Percentiles rank a stretch among this genome's conserved stretches.
phyloP scores from a whole-genome alignment of 2,113 vertebrate species.

The Rhagologus leucostigma region DNA sequence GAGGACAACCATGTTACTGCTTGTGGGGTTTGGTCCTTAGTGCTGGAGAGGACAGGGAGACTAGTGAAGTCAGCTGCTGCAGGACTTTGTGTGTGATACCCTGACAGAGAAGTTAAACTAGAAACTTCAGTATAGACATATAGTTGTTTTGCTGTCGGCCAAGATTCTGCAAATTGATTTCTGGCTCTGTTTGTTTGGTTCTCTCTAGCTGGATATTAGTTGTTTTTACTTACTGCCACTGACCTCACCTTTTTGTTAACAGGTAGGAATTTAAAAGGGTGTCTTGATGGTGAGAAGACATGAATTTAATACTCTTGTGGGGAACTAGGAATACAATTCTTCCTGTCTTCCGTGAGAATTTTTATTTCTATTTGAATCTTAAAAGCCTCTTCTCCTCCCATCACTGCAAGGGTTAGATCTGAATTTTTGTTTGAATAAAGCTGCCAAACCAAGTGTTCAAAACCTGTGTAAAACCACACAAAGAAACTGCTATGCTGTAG shows the following conservation, averaged over 20 bases:
- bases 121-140: neutral
- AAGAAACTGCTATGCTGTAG: neutral
- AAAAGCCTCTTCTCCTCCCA: neutral
- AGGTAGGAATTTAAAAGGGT: neutral
- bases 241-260: neutral
- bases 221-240: neutral
- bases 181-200: neutral
- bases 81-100: neutral
- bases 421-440: neutral
- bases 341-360: neutral
- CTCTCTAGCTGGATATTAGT: neutral
- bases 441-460: neutral
- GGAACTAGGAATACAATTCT: neutral
- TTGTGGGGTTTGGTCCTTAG: neutral
- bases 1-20: neutral
- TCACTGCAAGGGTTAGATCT: neutral
- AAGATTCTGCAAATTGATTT: slow-evolving; percentile 1
- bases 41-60: neutral
- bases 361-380: neutral
- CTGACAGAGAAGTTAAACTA: neutral
- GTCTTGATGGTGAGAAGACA: neutral
- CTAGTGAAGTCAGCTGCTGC: neutral
- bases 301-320: neutral
- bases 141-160: neutral
- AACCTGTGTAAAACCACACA: neutral